A percentile compares a stretch with the other conserved stretches of the same genome.
phyloP scores from a whole-genome alignment of 2,113 vertebrate genomes.

The Cottus gobio region DNA sequence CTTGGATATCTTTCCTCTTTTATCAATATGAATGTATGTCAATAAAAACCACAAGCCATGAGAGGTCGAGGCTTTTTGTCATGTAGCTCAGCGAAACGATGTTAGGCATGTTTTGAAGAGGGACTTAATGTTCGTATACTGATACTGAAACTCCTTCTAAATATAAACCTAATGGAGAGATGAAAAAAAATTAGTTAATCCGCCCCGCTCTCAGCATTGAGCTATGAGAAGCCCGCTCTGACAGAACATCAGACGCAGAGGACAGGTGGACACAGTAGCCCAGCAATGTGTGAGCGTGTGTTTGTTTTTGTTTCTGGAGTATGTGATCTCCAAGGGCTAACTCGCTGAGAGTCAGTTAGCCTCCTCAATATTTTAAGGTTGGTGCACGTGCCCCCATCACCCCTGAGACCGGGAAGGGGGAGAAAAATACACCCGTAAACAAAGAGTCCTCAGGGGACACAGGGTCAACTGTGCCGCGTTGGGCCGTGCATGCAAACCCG shows the following conservation, averaged over 20 bases:
- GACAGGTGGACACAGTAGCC: slow-evolving; percentile 51
- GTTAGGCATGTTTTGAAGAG: slow-evolving; percentile 13
- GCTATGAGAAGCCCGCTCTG: slow-evolving; percentile 54
- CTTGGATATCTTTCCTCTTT: neutral
- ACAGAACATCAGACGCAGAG: slow-evolving; percentile 56
- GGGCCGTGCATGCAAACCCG: slow-evolving; percentile 24
- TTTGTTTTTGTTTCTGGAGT: slow-evolving; percentile 54
- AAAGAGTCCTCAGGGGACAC: slow-evolving; percentile 46
- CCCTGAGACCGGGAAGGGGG: slow-evolving; percentile 1
- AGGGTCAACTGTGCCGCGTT: slow-evolving; percentile 45
- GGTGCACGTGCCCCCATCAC: slow-evolving; percentile 35
- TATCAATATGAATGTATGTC: neutral
- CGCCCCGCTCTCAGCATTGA: slow-evolving; percentile 36
- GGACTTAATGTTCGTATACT: slow-evolving; percentile 6
- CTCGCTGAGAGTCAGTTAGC: slow-evolving; percentile 37
- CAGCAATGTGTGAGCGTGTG: slow-evolving; percentile 18
- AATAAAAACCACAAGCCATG: neutral
- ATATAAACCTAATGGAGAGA: slow-evolving; percentile 53
- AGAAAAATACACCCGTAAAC: slow-evolving; percentile 30
- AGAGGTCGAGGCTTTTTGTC: neutral
- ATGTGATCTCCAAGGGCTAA: slow-evolving; percentile 47
- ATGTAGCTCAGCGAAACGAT: neutral
- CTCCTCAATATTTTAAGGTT: slow-evolving; percentile 38
- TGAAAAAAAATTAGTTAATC: slow-evolving; percentile 60
- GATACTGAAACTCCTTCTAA: slow-evolving; percentile 47